phyloP scores from a whole-genome alignment of 1,140 invertebrate genomes.

The Parasteatoda tepidariorum region DNA sequence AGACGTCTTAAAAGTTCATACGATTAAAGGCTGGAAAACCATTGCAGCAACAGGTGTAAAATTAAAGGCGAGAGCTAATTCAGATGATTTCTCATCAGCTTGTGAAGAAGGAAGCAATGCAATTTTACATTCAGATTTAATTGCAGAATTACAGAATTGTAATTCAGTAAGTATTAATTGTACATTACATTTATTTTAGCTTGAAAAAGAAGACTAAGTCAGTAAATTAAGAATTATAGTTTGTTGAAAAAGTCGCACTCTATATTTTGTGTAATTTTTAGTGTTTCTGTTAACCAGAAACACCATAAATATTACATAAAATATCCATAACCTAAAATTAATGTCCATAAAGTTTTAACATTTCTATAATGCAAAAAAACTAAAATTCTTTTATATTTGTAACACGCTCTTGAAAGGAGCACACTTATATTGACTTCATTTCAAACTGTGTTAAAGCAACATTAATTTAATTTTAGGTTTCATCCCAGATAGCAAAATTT shows the following conservation, averaged over 20 bases:
- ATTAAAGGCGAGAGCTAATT: background rate
- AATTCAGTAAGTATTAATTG: constrained; percentile 1
- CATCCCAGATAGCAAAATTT: constrained; percentile 30
- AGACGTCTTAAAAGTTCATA: background rate
- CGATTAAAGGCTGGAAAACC: constrained; percentile 12
- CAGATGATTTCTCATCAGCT: background rate
- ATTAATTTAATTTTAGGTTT: constrained; percentile 12
- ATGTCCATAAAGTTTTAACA: background rate
- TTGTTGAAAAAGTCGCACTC: background rate
- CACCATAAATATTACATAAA: background rate
- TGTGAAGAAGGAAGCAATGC: constrained; percentile 25
- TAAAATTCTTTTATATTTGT: background rate
- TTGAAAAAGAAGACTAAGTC: background rate
- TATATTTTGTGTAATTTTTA: background rate
- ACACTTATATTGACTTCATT: background rate
- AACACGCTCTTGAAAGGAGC: background rate
- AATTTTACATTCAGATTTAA: background rate
- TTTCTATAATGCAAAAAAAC: background rate
- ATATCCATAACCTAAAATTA: background rate
- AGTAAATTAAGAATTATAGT: background rate
- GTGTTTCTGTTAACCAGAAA: background rate
- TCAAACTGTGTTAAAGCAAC: background rate
- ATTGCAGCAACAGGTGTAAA: background rate
- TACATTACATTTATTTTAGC: background rate
- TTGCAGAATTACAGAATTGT: constrained; percentile 3